These are phyloP conservation scores for Cerceris ruficornis DNA, from an alignment of 2,888 invertebrate genomes.

Conservation along the genomic window DNA sequence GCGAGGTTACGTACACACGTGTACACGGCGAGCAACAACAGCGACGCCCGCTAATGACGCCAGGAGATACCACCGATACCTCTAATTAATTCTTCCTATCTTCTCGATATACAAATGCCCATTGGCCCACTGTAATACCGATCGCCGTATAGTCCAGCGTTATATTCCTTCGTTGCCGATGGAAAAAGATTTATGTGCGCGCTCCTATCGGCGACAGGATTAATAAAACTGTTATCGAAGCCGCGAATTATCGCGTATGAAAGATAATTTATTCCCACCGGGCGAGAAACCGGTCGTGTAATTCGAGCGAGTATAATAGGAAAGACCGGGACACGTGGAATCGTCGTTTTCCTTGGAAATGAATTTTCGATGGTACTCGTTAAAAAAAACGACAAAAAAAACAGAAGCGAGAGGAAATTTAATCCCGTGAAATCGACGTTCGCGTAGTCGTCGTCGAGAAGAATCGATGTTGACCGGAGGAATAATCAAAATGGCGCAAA, in stretches of 20 bases:
- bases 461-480: background rate
- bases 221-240: constrained; percentile 33
- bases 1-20: constrained; percentile 71
- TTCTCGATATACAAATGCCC: constrained; percentile 79
- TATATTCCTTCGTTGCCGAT: constrained; percentile 49
- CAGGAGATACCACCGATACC: constrained; percentile 79
- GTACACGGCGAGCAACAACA: constrained; percentile 70
- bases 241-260: constrained; percentile 28
- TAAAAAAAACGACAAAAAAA: background rate
- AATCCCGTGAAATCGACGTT: no score
- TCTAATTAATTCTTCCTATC: constrained; percentile 81
- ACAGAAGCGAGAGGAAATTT: background rate
- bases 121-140: constrained; percentile 60
- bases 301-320: no score
- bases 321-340: no score
- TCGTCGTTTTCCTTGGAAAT: no score
- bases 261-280: constrained; percentile 3
- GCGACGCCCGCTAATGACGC: constrained; percentile 80
- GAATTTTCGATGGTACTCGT: background rate
- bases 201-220: constrained; percentile 23
- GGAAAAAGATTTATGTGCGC: constrained; percentile 59
- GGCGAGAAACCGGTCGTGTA: background rate
- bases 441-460: no score
- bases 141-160: constrained; percentile 47
- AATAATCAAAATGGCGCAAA: background rate